Evolutionary conservation across 2,113 vertebrate genomes (phyloP).

Genomic region (Erythrocercus mccallii): DNA sequence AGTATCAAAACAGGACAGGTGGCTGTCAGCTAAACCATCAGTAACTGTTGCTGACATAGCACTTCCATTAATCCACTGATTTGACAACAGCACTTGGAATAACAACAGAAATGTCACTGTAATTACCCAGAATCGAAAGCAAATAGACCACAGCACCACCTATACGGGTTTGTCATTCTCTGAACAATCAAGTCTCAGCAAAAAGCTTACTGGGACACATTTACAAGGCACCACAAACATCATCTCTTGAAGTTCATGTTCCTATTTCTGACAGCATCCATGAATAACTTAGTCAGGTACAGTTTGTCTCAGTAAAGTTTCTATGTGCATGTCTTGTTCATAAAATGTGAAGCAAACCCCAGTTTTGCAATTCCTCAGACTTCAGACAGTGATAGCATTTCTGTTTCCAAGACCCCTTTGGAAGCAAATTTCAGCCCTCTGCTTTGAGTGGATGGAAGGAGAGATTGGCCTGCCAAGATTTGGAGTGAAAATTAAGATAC

Average conservation of each 20-base stretch:
- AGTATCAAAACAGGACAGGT: background rate
- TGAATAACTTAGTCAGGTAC: background rate
- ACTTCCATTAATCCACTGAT: background rate
- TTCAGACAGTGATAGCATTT: background rate
- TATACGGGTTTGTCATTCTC: background rate
- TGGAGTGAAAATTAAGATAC: background rate
- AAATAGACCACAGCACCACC: background rate
- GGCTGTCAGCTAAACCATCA: background rate
- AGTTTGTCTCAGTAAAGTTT: background rate
- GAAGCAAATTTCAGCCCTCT: background rate
- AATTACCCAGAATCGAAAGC: background rate
- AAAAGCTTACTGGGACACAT: background rate
- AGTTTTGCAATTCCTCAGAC: background rate
- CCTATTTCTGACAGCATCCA: background rate
- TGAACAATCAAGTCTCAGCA: background rate
- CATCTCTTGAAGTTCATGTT: background rate
- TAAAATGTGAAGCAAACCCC: background rate
- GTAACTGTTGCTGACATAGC: background rate
- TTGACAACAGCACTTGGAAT: background rate
- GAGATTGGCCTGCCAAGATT: background rate
- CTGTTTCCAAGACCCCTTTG: background rate
- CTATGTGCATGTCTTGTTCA: background rate
- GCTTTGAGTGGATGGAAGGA: background rate
- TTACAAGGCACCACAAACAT: background rate
- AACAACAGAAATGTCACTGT: background rate